Evolutionary conservation across 2,888 invertebrate species (phyloP).

Genomic region (Acanthococcus lagerstroemiae): DNA sequence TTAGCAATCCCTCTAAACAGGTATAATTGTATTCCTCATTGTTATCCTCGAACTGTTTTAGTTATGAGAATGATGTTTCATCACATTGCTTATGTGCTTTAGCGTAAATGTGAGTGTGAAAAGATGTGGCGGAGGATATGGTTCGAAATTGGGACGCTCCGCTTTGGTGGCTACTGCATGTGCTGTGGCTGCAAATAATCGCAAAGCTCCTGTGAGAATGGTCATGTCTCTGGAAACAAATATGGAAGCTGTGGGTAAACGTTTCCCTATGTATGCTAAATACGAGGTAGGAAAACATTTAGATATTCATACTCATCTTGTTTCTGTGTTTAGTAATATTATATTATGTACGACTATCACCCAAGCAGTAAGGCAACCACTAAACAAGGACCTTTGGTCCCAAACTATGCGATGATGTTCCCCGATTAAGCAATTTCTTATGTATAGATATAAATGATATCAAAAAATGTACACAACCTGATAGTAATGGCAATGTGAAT

Average conservation of each 20-base stretch:
- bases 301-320: no score
- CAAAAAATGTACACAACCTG: no score
- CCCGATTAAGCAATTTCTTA: no score
- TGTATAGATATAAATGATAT: no score
- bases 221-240: slow-evolving; percentile 60
- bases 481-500: no score
- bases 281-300: slow-evolving; percentile 60
- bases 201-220: slow-evolving; percentile 59
- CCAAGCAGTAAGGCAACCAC: no score
- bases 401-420: no score
- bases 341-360: no score
- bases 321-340: no score
- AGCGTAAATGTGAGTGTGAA: slow-evolving; percentile 62
- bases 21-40: background rate
- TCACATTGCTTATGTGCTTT: slow-evolving; percentile 37
- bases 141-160: slow-evolving; percentile 60
- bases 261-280: slow-evolving; percentile 50
- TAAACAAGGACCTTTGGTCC: no score
- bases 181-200: slow-evolving; percentile 56
- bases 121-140: slow-evolving; percentile 72
- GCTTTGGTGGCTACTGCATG: slow-evolving; percentile 53
- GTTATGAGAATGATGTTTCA: background rate
- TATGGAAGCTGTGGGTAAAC: slow-evolving; percentile 59
- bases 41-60: background rate
- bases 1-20: slow-evolving; percentile 40